A percentile compares a stretch with the other conserved stretches of the same genome.
phyloP scores from a whole-genome alignment of 64 coral and sea anemone genomes.

The Dendrophyllia cribrosa region DNA sequence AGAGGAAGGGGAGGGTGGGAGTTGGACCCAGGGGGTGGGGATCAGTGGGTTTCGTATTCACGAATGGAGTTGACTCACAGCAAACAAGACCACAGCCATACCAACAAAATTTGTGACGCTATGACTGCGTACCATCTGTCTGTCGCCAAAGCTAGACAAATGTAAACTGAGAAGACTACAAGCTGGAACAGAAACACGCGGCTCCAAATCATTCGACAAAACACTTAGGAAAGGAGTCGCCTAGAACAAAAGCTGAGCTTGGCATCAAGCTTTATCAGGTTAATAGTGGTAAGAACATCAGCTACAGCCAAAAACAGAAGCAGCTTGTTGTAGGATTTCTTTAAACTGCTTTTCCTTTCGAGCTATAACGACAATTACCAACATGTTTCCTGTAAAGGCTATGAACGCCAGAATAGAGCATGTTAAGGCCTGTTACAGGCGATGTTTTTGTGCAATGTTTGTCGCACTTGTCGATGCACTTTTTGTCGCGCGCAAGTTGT shows the following conservation, averaged over 20 bases:
- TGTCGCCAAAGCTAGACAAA: background rate
- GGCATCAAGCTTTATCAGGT: background rate
- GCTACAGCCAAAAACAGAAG: background rate
- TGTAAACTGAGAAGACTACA: background rate
- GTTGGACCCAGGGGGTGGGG: no score
- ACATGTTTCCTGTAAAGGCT: background rate
- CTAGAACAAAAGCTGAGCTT: background rate
- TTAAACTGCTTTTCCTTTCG: background rate
- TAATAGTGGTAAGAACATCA: background rate
- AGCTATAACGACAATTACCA: background rate
- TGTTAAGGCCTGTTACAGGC: no score
- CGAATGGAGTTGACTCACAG: background rate
- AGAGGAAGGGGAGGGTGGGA: no score
- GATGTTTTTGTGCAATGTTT: no score
- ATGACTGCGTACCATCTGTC: constrained; percentile 9
- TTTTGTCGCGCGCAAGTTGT: no score
- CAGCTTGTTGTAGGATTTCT: background rate
- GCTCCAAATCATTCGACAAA: constrained; percentile 19
- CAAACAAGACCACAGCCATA: background rate
- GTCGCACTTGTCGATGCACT: no score
- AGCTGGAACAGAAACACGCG: constrained; percentile 5
- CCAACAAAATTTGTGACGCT: background rate
- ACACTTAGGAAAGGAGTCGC: constrained; percentile 5
- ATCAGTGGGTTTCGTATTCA: no score
- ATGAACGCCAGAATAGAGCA: background rate